Base-by-base conservation (phyloP, 2,797 vertebrate genomes). In the Mus caroli region DNA sequence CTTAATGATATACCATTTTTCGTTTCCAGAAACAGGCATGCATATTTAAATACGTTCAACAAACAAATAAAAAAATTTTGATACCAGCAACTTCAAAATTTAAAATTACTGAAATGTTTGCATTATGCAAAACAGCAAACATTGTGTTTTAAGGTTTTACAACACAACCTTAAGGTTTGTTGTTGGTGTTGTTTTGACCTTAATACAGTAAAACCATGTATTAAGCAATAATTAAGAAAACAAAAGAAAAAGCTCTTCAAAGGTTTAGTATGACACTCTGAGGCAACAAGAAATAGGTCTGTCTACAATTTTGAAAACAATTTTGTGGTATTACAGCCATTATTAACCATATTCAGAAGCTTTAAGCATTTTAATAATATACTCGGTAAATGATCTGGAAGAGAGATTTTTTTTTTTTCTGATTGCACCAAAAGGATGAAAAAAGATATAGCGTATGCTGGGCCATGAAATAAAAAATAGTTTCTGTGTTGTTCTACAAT, bases 311-410 rank as follows among this genome's bases (percentile, higher is more conserved):
- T 78, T 94, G 79, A 92, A 93, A 67, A 83, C 19, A 93, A 85
- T 58, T 91, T 54, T 71, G 0, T 94, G 89, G 46, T 77, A 89
- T 91, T 64, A 84, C 84, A 87, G 50, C 37, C 28, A 92, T 52
- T 28, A 85, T 22, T 84, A 62, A 88, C 94, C 26, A 96, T 73
- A 83, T 46, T 92, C 17, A 96, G 83, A n/a, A 95, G 78, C 31
- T 96, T 94, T 79, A 96, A 82, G 67, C 71, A 97, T 73, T 97
- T 97, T 64, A 91, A 89, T 54, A 86, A n/a, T 84, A 96, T 46
- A 94, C 52, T 88, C 93, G 88, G 84, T 96, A 85, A 88, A 95
- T 43, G 88, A 95, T 31, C 8, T 89, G 67, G 79, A 93, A 90
- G 34, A 77, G 2, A 93, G 17, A 90, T n/a, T 67, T 6, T n/a